Conservation (phyloP, 2,113 vertebrate species). For the Nicator chloris region DNA sequence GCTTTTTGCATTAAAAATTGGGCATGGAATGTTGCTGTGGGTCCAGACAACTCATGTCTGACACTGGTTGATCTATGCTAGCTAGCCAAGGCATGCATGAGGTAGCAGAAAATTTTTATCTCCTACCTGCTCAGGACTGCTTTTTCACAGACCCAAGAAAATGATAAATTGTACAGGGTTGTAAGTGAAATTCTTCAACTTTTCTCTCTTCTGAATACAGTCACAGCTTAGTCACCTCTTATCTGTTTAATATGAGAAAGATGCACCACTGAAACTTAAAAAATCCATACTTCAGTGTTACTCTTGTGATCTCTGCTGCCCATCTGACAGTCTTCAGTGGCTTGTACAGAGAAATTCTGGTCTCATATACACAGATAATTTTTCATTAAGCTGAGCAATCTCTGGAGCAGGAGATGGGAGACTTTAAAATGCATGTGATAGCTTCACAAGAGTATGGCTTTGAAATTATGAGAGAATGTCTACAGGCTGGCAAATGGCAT, state of each 20-base stretch:
- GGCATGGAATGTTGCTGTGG: background rate
- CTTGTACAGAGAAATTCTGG: background rate
- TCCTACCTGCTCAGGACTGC: background rate
- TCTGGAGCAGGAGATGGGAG: background rate
- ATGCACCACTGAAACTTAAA: background rate
- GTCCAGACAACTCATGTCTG: background rate
- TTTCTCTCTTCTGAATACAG: background rate
- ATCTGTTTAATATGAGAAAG: background rate
- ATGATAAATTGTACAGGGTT: background rate
- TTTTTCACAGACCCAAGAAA: background rate
- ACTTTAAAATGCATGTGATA: background rate
- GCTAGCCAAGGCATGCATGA: background rate
- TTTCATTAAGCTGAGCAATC: background rate
- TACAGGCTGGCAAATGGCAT: background rate
- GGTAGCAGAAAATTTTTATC: background rate
- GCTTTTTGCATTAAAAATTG: background rate
- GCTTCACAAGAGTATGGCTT: background rate
- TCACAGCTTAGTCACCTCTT: background rate
- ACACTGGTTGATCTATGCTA: background rate
- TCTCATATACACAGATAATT: background rate
- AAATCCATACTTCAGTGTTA: background rate
- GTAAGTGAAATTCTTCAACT: background rate
- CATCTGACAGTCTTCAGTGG: background rate
- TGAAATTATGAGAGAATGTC: background rate
- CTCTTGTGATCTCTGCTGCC: background rate